A percentile compares a stretch with the other conserved stretches of the same genome.
These are phyloP conservation scores for Oreortyx pictus DNA, from an alignment of 2,797 vertebrate genomes.

Conservation along the genomic window DNA sequence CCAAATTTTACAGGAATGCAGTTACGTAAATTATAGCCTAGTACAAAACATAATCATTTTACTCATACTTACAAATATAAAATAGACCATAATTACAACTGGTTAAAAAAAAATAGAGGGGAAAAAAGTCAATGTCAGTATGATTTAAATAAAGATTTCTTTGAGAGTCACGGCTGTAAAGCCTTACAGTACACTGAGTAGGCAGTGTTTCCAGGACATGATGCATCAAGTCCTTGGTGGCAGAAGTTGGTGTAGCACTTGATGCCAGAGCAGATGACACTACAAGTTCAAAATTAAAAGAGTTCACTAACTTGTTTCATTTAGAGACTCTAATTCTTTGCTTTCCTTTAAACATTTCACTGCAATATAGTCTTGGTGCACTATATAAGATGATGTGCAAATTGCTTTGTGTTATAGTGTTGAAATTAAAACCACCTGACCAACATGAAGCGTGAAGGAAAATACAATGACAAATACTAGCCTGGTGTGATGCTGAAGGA, in stretches of 20 bases:
- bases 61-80: conserved; percentile 12
- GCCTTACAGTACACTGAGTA: background rate
- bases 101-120: background rate
- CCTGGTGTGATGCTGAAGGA: background rate
- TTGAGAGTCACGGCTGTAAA: background rate
- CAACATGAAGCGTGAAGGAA: background rate
- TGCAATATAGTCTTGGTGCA: background rate
- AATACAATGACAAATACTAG: background rate
- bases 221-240: background rate
- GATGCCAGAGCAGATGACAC: background rate
- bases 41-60: conserved; percentile 3
- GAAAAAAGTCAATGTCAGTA: background rate
- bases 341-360: background rate
- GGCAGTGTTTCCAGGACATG: background rate
- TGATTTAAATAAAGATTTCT: conserved; percentile 30
- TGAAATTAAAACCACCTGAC: background rate
- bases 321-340: background rate
- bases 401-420: background rate
- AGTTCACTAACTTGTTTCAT: background rate
- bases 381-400: background rate
- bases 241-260: background rate
- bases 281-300: background rate
- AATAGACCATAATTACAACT: conserved; percentile 2
- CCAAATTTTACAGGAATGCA: conserved; percentile 49
- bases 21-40: conserved; percentile 50